Percentiles rank a stretch among this genome's conserved stretches.
phyloP scores from a whole-genome alignment of 2,113 vertebrate species.

The Piprites chloris region DNA sequence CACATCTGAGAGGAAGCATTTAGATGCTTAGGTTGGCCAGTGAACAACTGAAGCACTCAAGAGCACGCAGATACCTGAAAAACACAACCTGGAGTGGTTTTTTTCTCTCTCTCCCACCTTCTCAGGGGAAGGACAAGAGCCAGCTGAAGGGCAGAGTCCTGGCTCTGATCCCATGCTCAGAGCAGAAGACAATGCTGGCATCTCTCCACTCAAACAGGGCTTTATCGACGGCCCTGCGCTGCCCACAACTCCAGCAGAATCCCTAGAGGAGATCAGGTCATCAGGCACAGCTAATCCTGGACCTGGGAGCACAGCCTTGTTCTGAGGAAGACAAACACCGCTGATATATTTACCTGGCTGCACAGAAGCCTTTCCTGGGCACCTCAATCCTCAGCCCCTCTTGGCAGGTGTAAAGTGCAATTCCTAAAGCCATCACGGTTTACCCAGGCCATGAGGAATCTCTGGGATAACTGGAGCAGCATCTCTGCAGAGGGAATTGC shows the following conservation, averaged over 20 bases:
- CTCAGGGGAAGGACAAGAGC: conserved; percentile 39
- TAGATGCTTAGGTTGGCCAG: background rate
- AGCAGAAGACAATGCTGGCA: conserved; percentile 26
- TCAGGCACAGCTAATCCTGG: background rate
- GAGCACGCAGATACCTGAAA: background rate
- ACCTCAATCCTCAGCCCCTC: background rate
- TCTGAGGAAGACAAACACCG: background rate
- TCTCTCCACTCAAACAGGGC: background rate
- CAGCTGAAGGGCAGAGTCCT: conserved; percentile 45
- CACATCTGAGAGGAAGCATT: background rate
- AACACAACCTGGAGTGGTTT: background rate
- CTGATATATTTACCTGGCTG: background rate
- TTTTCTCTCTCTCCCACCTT: background rate
- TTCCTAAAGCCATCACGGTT: background rate
- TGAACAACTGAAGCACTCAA: conserved; percentile 30
- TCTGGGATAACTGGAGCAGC: background rate
- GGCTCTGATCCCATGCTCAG: background rate
- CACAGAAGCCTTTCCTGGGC: background rate
- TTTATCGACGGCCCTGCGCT: background rate
- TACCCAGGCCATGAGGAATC: background rate
- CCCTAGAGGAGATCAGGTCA: conserved; percentile 48
- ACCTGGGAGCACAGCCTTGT: background rate
- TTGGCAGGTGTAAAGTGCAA: background rate
- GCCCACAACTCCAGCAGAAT: background rate
- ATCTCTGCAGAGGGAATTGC: background rate